Conservation (phyloP, 2,113 vertebrate species). For the Cacatua alba region DNA sequence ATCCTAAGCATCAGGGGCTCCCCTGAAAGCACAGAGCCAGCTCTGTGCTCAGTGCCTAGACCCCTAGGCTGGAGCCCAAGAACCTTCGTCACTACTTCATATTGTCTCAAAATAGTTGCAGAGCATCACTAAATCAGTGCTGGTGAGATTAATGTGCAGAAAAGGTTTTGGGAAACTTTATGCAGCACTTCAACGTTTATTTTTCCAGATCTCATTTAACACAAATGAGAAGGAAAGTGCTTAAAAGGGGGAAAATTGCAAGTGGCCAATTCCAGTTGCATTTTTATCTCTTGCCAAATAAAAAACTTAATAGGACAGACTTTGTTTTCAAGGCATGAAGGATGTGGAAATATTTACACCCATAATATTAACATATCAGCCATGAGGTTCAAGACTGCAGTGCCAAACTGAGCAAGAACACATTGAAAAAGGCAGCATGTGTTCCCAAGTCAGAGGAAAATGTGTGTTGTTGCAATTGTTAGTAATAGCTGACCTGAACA, state of each 20-base stretch:
- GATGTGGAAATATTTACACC: slow-evolving; percentile 45
- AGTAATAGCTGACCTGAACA: not conserved
- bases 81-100: not conserved
- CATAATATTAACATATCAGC: not conserved
- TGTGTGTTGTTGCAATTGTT: not conserved
- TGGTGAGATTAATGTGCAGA: not conserved
- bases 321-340: slow-evolving; percentile 17
- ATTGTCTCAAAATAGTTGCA: slow-evolving; percentile 7
- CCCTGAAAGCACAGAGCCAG: not conserved
- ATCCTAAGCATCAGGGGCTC: not conserved
- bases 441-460: not conserved
- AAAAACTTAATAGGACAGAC: not conserved
- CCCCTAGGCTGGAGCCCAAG: not conserved
- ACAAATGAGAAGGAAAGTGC: slow-evolving; percentile 16
- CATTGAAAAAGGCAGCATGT: not conserved
- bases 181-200: not conserved
- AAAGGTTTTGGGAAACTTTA: slow-evolving; percentile 6
- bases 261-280: slow-evolving; percentile 1
- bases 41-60: not conserved
- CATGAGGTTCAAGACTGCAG: not conserved
- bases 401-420: not conserved
- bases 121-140: not conserved
- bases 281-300: slow-evolving; percentile 15
- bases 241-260: slow-evolving; percentile 20
- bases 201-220: slow-evolving; percentile 33